Evolutionary conservation across 35 echinoderm and acorn worm species (phyloP).

Genomic region (Ophioderma brevispina): DNA sequence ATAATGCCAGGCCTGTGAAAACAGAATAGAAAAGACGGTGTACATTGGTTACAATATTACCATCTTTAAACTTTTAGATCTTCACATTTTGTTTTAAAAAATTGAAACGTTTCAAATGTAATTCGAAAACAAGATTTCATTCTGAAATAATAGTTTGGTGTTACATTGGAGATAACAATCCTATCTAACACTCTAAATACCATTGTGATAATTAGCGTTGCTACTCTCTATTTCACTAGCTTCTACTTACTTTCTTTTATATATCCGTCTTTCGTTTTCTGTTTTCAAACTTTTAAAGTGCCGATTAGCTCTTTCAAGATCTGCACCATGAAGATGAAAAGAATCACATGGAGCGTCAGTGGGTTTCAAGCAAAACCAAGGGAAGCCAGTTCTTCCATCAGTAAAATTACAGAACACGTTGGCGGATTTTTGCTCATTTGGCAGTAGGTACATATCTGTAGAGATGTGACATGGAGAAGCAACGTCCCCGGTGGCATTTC

Average conservation of each 20-base stretch:
- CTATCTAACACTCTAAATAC: no score
- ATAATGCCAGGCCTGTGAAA: background rate
- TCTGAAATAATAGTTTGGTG: no score
- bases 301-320: background rate
- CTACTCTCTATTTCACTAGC: no score
- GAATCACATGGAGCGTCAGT: background rate
- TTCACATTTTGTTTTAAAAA: no score
- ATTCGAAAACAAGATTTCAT: no score
- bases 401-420: conserved; percentile 13
- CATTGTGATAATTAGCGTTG: no score
- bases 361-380: conserved; percentile 32
- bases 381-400: background rate
- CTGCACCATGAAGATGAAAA: background rate
- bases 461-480: conserved; percentile 16
- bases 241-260: conserved; percentile 1
- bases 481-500: background rate
- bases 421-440: background rate
- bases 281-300: background rate
- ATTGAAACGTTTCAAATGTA: no score
- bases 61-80: no score
- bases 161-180: no score
- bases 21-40: no score
- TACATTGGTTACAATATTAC: no score
- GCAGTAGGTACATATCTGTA: conserved; percentile 1
- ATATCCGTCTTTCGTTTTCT: background rate